Evolutionary conservation across 2,888 invertebrate species (phyloP).

Genomic region (Polyploca ridens): DNA sequence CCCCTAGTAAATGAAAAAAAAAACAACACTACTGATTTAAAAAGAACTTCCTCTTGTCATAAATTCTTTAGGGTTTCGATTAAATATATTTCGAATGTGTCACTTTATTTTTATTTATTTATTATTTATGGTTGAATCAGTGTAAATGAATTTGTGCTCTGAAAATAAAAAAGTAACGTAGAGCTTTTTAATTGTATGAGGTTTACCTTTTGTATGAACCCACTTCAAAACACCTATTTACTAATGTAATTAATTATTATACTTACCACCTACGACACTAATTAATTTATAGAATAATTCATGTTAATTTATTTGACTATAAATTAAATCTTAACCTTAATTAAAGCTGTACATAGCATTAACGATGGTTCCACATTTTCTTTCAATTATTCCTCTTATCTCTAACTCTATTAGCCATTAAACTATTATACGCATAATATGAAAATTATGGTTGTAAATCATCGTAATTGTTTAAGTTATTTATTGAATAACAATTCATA

Average conservation of each 20-base stretch:
- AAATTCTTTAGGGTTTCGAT: constrained; percentile 38
- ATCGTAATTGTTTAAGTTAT: constrained; percentile 13
- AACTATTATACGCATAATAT: not conserved
- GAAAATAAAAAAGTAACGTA: too few relatives aligned
- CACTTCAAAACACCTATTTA: not conserved
- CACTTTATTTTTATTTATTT: not conserved
- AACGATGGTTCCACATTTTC: constrained; percentile 7
- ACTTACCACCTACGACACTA: not conserved
- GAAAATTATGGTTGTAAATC: constrained; percentile 5
- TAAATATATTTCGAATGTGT: constrained; percentile 9
- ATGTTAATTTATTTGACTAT: constrained; percentile 33
- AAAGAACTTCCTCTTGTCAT: constrained; percentile 65
- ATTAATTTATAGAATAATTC: constrained; percentile 14
- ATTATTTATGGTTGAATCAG: not conserved
- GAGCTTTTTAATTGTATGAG: too few relatives aligned
- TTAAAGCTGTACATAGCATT: constrained; percentile 21
- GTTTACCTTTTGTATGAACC: not conserved
- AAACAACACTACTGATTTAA: constrained; percentile 39
- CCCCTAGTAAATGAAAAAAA: constrained; percentile 59
- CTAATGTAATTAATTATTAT: not conserved
- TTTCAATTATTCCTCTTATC: constrained; percentile 1
- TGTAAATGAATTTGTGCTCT: not conserved
- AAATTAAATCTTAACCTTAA: constrained; percentile 33
- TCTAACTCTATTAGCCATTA: not conserved
- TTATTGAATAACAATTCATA: constrained; percentile 6